Conservation (phyloP, 2,888 invertebrate species). For the Agrotis clavis region DNA sequence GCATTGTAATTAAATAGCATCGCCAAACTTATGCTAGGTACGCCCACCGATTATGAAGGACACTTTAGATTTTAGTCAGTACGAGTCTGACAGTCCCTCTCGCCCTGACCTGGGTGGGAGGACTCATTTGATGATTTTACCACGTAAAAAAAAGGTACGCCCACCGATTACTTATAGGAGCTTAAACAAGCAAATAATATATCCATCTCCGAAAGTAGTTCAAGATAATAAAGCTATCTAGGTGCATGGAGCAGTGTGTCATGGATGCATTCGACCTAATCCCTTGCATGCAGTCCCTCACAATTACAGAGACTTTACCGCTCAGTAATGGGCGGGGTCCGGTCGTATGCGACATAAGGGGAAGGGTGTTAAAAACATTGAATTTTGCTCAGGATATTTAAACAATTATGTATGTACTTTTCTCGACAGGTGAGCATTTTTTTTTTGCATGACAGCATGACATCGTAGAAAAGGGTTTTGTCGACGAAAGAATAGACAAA, state of each 20-base stretch:
- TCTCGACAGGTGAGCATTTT: neutral
- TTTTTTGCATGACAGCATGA: too few species aligned
- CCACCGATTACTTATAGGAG: neutral
- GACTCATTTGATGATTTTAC: too few species aligned
- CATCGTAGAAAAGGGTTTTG: too few species aligned
- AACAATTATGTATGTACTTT: neutral
- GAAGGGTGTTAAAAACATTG: conserved; percentile 8
- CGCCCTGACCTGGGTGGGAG: too few species aligned
- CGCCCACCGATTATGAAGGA: too few species aligned
- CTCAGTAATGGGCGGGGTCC: conserved; percentile 17
- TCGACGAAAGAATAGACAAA: too few species aligned
- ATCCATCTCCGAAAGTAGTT: neutral
- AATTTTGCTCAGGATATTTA: neutral
- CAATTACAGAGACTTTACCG: conserved; percentile 34
- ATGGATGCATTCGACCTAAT: neutral
- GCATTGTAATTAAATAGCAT: too few species aligned
- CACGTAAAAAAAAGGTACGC: too few species aligned
- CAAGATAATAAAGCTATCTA: neutral
- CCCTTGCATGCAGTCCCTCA: conserved; percentile 23
- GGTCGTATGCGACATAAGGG: neutral
- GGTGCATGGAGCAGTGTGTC: neutral
- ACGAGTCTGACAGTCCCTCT: too few species aligned
- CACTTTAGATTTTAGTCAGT: too few species aligned
- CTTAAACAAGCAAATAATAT: neutral
- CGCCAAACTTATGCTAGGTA: too few species aligned